Evolutionary conservation across 2,797 vertebrate species (phyloP), one percentile per base, ranked within the genome.

Genomic region (Myripristis jacobus): DNA sequence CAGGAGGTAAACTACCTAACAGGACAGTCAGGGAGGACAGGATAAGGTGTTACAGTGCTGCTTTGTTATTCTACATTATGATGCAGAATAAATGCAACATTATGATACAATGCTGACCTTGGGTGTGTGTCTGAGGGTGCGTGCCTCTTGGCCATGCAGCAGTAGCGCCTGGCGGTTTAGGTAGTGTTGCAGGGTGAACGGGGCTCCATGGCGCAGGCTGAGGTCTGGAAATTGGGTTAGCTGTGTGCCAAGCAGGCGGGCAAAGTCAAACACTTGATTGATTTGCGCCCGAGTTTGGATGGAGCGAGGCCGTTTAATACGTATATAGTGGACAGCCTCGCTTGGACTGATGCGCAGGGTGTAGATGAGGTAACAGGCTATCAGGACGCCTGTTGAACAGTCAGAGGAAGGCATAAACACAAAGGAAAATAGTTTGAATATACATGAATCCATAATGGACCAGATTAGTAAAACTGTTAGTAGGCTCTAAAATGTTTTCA

Each of bases 291-390:
- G 88, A 1, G 94, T 96, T 85, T 96, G 95, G 72, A 96, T 94
- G 6, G 94, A 96, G 55, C 89, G 90, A 44, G 94, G 94, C 6
- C 95, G 85, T 64, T 93, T 95, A 21, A 94, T 92, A 43, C 94
- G 91, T 15, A 96, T 94, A 1, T 90, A 95, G 78, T 95, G 94
- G 21, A 95, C 89, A 0, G 94, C 94, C 77, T 95, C 94, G 6
- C 93, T 93, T 4, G 95, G 92, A 54, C 90, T 94, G 76, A 95
- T 89, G 29, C 93, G 92, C 57, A 94, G 83, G 19, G 91, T 94
- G 87, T 93, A 96, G 82, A 95, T 78, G 62, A 96, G 80, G 83
- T 95, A 96, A 70, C 95, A 95, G 68, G 95, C 94, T 44, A 95
- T 94, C 44, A 96, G 91, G 54, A 95, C 94, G 2, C 95, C 95